Conservation (phyloP, 2,888 invertebrate genomes). For the Platerodrilus igneus region DNA sequence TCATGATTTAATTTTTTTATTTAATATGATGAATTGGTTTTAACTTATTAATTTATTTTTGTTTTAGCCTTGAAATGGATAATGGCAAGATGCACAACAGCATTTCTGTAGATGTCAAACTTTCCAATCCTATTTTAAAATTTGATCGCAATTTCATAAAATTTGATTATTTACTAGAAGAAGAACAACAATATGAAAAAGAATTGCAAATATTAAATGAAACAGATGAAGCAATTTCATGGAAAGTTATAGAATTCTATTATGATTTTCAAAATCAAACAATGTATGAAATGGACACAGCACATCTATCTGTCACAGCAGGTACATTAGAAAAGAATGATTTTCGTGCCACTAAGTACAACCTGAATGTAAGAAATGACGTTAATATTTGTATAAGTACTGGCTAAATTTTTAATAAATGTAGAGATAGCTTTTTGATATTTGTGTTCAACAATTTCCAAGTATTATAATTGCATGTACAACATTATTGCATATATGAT, state of each 20-base stretch:
- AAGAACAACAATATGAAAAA: slow-evolving; percentile 26
- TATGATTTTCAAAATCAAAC: slow-evolving; percentile 23
- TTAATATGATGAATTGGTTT: background rate
- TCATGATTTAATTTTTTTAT: too few relatives aligned
- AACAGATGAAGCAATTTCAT: slow-evolving; percentile 26
- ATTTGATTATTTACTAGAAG: slow-evolving; percentile 34
- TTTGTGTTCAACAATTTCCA: too few relatives aligned
- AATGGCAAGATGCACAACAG: slow-evolving; percentile 10
- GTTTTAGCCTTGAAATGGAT: slow-evolving; percentile 23
- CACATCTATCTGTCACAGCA: slow-evolving; percentile 7
- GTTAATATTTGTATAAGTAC: background rate
- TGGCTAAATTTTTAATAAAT: too few relatives aligned
- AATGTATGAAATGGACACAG: background rate
- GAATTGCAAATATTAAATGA: slow-evolving; percentile 32
- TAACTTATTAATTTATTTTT: background rate
- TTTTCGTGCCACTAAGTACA: slow-evolving; percentile 3
- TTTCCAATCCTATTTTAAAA: slow-evolving; percentile 19
- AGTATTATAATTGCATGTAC: too few relatives aligned
- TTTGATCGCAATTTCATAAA: slow-evolving; percentile 33
- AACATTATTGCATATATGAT: too few relatives aligned
- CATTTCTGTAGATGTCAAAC: slow-evolving; percentile 13
- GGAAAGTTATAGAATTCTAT: slow-evolving; percentile 37
- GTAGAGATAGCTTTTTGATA: too few relatives aligned
- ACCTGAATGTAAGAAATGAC: slow-evolving; percentile 4
- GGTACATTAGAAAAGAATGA: slow-evolving; percentile 6